Evolutionary conservation across 2,113 vertebrate species (phyloP), one percentile per base, ranked within the genome.

Genomic region (Nibea coibor): DNA sequence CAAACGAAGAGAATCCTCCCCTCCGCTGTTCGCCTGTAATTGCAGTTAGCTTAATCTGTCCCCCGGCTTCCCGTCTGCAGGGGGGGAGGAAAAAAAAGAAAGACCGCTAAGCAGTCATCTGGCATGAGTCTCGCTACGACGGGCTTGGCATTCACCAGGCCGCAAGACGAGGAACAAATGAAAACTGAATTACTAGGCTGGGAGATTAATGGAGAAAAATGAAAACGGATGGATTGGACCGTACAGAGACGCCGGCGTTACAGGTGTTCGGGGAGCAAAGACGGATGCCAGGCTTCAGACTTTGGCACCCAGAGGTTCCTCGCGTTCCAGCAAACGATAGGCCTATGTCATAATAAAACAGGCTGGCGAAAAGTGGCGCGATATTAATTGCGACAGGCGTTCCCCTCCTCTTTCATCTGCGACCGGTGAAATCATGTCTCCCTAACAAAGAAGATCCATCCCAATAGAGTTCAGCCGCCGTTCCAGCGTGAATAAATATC

Each of bases 41-140:
- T 88, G 86, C 58, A 20, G 77, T 80, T 67, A 65, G 69, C 64
- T 57, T 88, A 89, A 92, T 91, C 88, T 88, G 74, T 89, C 72
- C 84, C 84, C 31, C 19, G 48, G 87, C 78, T 63, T 71, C 65
- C 81, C 57, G 35, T 71, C 54, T 59, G 72, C 2, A n/a, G 3
- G 2, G 35, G 35, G 35, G 7, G 0, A 1, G 35, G 35, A 50
- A 10, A 39, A 59, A 19, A 5, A 54, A 69, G 54, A 70, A 54
- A 69, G 57, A 61, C 63, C 3, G 63, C 64, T 59, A 70, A 85
- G 75, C 72, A 71, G 45, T 88, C 75, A 50, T 57, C 80, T 83
- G 78, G 80, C 64, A 24, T 9, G 50, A 71, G 48, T 22, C 66
- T 66, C 54, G 17, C 63, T 53, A 14, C 62, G 17, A 51, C 19